Base-by-base conservation (phyloP, 2,113 vertebrate genomes). In the Pandion haliaetus region DNA sequence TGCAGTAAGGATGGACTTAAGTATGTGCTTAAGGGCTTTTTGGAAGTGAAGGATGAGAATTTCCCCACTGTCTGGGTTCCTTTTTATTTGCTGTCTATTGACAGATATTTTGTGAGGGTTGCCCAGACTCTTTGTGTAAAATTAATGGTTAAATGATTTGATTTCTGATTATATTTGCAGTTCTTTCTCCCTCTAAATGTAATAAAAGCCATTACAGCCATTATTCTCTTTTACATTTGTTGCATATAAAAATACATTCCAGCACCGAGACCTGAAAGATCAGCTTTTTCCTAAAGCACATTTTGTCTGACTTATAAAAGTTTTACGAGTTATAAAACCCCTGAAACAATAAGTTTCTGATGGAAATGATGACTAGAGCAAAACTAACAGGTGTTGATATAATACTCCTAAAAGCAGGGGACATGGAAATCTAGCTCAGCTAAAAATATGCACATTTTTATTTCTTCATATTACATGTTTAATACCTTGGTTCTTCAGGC, bases 301-400 rank as follows among this genome's bases (percentile, higher is more conserved):
- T 78, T 88, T 87, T 90, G 69, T 38, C 89, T 90, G 49, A 82
- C 82, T 89, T 88, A 50, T 89, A 95, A 85, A 95, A 95, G 18
- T 90, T 97, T 97, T 95, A 95, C 0, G 2, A 95, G 81, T 79
- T 82, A 77, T 85, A 96, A 97, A 97, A 42, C 40, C n/a, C 66
- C 55, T 82, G 69, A 89, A 96, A 89, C 65, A 84, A 91, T 84
- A 79, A 47, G 61, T 89, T 95, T 73, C 94, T 82, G 42, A 83
- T 97, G 94, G 86, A 96, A 95, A 94, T 31, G 73, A 91, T 90
- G 84, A 95, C 86, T 79, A 63, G 61, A 84, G 84, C 84, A 94
- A 94, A 95, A 87, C 50, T 69, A 87, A 55, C 91, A 97, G 86
- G 93, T 95, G 93, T 93, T 87, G 72, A 57, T 87, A 59, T 47